Conservation (phyloP, 2,888 invertebrate genomes). For the Acleris literana region DNA sequence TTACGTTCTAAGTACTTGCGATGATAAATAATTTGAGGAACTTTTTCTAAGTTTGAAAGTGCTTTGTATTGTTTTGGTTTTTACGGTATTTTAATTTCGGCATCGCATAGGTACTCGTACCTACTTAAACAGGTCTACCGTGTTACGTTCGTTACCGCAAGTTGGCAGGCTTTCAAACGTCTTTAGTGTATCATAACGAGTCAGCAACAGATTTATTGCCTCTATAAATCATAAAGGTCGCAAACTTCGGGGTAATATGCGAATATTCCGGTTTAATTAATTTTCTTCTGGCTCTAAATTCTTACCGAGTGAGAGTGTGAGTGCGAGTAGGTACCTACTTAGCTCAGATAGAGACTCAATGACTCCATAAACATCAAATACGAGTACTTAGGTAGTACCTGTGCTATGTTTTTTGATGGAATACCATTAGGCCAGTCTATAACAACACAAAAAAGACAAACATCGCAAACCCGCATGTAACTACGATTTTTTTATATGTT, state of each 20-base stretch:
- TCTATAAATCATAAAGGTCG: slow-evolving; percentile 68
- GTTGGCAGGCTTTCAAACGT: slow-evolving; percentile 76
- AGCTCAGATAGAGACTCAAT: too few relatives aligned
- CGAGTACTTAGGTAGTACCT: too few relatives aligned
- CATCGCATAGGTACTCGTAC: neutral
- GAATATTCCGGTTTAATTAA: slow-evolving; percentile 48
- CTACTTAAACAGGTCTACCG: neutral
- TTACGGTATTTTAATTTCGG: slow-evolving; percentile 12
- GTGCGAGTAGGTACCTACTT: too few relatives aligned
- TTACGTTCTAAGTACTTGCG: neutral
- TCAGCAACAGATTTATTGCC: slow-evolving; percentile 68
- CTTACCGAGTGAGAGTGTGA: slow-evolving; percentile 20
- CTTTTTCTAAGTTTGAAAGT: neutral
- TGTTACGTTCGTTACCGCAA: slow-evolving; percentile 54
- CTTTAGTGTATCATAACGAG: slow-evolving; percentile 66
- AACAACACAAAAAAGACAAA: too few relatives aligned
- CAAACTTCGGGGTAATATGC: slow-evolving; percentile 54
- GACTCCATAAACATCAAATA: too few relatives aligned
- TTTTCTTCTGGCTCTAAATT: slow-evolving; percentile 36
- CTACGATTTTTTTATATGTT: too few relatives aligned
- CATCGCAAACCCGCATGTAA: too few relatives aligned
- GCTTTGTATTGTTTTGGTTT: neutral
- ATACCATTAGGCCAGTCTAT: too few relatives aligned
- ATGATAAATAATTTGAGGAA: neutral
- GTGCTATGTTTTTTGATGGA: too few relatives aligned